Percentiles rank a stretch among this genome's conserved stretches.
phyloP scores from a whole-genome alignment of 2,797 vertebrate species.

The Emys orbicularis region DNA sequence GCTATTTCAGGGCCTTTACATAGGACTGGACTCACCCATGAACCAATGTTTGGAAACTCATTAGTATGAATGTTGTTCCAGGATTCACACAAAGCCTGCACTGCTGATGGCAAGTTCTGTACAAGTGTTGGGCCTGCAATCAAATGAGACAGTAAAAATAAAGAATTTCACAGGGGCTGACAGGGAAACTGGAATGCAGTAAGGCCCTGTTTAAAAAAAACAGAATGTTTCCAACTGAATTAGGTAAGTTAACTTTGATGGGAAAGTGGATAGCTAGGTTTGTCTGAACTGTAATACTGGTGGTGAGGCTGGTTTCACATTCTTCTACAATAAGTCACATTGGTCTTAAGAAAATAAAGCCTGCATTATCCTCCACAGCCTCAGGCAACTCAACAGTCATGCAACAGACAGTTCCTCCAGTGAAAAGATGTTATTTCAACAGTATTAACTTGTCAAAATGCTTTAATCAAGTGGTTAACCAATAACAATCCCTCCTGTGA shows the following conservation, averaged over 20 bases:
- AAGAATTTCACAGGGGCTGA: background rate
- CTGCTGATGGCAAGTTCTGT: conserved; percentile 93
- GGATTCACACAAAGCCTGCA: conserved; percentile 94
- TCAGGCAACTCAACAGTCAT: background rate
- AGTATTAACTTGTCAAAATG: background rate
- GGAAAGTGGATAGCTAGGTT: background rate
- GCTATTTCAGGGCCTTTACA: background rate
- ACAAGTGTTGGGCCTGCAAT: conserved; percentile 89
- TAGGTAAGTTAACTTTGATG: background rate
- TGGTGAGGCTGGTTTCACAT: background rate
- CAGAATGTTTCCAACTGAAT: background rate
- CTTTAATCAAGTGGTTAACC: background rate
- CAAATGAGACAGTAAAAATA: background rate
- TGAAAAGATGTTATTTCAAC: background rate
- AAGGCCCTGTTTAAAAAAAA: background rate
- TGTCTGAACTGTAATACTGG: background rate
- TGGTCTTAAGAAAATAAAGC: background rate
- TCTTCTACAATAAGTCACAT: background rate
- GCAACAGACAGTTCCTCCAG: background rate
- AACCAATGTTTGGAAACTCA: conserved; percentile 98
- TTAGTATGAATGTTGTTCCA: conserved; percentile 97
- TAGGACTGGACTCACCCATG: conserved; percentile 88
- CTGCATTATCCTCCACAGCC: background rate
- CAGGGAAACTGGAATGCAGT: background rate
- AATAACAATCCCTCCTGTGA: background rate